phyloP scores from a whole-genome alignment of 2,797 vertebrate genomes.

The Periparus ater region DNA sequence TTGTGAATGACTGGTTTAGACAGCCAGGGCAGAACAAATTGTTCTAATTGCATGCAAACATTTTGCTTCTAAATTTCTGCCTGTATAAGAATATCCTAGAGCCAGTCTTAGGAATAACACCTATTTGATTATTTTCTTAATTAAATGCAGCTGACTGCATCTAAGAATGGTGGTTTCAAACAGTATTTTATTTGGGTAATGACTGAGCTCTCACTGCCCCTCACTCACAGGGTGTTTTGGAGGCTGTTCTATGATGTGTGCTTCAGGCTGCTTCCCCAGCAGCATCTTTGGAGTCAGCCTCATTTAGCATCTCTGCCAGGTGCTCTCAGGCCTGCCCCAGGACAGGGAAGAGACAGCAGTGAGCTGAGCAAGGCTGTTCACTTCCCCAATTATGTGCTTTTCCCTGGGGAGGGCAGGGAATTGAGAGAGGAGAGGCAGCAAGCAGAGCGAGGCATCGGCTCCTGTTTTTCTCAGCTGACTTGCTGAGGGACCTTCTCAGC shows the following conservation, averaged over 20 bases:
- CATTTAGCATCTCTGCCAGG: slow-evolving; percentile 24
- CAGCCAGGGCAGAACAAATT: slow-evolving; percentile 47
- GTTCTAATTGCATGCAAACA: slow-evolving; percentile 33
- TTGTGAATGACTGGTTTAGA: slow-evolving; percentile 50
- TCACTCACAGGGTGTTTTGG: not conserved
- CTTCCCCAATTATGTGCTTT: not conserved
- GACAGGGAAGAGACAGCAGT: not conserved
- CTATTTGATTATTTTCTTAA: slow-evolving; percentile 38
- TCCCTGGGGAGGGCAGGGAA: not conserved
- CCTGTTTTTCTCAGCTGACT: not conserved
- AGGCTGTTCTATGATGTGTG: not conserved
- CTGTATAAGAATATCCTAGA: slow-evolving; percentile 2
- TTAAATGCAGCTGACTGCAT: not conserved
- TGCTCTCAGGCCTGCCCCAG: not conserved
- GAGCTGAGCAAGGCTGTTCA: not conserved
- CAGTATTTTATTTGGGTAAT: not conserved
- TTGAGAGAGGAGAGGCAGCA: not conserved
- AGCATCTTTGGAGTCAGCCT: not conserved
- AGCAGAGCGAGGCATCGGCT: not conserved
- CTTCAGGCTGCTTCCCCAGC: not conserved
- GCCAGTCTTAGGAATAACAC: not conserved
- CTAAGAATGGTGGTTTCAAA: not conserved
- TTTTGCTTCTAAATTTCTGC: slow-evolving; percentile 22
- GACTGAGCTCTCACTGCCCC: not conserved
- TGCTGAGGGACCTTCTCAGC: not conserved